A percentile compares a stretch with the other conserved stretches of the same genome.
These are phyloP conservation scores for Brachionus manjavacas DNA, from an alignment of 1,140 invertebrate genomes.

Conservation along the genomic window DNA sequence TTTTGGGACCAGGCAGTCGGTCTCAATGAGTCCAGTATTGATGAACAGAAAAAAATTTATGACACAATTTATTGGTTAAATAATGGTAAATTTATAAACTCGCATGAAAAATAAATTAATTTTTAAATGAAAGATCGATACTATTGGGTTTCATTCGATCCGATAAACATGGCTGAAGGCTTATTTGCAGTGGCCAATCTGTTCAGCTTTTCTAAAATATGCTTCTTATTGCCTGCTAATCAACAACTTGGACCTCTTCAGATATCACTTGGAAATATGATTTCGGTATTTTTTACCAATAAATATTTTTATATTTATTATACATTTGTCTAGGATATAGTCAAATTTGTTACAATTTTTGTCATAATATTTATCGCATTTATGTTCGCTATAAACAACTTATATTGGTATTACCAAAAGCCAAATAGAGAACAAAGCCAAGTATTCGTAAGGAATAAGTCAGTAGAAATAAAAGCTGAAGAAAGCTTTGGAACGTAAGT, in stretches of 20 bases:
- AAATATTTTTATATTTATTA: background rate
- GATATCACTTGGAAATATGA: conserved; percentile 57
- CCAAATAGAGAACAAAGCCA: conserved; percentile 48
- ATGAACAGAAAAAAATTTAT: conserved; percentile 22
- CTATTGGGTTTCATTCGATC: conserved; percentile 49
- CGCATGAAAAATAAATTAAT: background rate
- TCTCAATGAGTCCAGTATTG: background rate
- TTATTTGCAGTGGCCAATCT: conserved; percentile 52
- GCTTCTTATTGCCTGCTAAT: conserved; percentile 58
- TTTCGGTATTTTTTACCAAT: conserved; percentile 46
- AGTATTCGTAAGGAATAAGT: background rate
- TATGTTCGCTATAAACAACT: conserved; percentile 57
- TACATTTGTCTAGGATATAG: conserved; percentile 48
- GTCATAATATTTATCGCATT: conserved; percentile 54
- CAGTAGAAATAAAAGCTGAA: background rate
- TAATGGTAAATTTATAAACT: conserved; percentile 10
- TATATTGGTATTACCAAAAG: conserved; percentile 57
- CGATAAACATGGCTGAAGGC: conserved; percentile 49
- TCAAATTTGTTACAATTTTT: conserved; percentile 50
- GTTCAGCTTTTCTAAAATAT: conserved; percentile 55
- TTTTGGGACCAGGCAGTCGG: conserved; percentile 16
- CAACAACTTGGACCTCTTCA: conserved; percentile 57
- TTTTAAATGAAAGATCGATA: conserved; percentile 48
- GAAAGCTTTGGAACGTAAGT: conserved; percentile 1
- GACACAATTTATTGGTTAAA: conserved; percentile 40